Evolutionary conservation across 2,797 vertebrate species (phyloP).

Genomic region (Miichthys miiuy): DNA sequence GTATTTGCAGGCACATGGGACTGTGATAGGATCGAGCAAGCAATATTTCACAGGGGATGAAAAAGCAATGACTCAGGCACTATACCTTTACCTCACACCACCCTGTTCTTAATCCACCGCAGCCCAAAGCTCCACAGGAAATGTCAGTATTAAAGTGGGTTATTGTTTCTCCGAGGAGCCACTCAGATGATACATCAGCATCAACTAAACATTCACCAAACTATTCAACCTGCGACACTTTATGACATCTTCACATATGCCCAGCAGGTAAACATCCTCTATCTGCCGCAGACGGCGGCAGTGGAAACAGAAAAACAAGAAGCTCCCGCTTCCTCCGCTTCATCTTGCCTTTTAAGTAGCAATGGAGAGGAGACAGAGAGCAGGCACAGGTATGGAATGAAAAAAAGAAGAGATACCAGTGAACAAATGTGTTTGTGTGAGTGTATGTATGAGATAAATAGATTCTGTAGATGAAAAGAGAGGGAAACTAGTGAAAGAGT

Average conservation of each 20-base stretch:
- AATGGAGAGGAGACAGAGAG: conserved; percentile 43
- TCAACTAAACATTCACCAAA: conserved; percentile 48
- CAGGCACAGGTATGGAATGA: conserved; percentile 40
- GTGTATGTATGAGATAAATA: conserved; percentile 45
- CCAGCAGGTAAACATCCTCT: conserved; percentile 67
- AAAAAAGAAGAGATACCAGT: conserved; percentile 21
- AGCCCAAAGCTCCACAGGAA: conserved; percentile 53
- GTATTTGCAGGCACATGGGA: conserved; percentile 26
- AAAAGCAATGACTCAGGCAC: conserved; percentile 26
- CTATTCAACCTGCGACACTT: conserved; percentile 36
- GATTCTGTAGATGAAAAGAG: conserved; percentile 39
- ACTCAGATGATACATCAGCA: conserved; percentile 52
- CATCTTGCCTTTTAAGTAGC: conserved; percentile 44
- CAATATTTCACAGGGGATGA: conserved; percentile 46
- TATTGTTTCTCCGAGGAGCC: conserved; percentile 39
- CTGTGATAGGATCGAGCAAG: conserved; percentile 28
- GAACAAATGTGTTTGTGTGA: conserved; percentile 43
- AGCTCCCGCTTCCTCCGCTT: conserved; percentile 34
- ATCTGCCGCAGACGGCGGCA: conserved; percentile 32
- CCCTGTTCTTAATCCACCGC: conserved; percentile 46
- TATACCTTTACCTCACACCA: conserved; percentile 24
- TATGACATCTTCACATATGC: conserved; percentile 49
- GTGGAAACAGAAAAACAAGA: conserved; percentile 49
- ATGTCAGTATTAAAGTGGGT: conserved; percentile 55
- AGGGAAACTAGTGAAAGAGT: neutral